Percentiles rank a stretch among this genome's conserved stretches.
Evolutionary conservation across 2,888 invertebrate species (phyloP).

Genomic region (Pachycephus smyrnensis): DNA sequence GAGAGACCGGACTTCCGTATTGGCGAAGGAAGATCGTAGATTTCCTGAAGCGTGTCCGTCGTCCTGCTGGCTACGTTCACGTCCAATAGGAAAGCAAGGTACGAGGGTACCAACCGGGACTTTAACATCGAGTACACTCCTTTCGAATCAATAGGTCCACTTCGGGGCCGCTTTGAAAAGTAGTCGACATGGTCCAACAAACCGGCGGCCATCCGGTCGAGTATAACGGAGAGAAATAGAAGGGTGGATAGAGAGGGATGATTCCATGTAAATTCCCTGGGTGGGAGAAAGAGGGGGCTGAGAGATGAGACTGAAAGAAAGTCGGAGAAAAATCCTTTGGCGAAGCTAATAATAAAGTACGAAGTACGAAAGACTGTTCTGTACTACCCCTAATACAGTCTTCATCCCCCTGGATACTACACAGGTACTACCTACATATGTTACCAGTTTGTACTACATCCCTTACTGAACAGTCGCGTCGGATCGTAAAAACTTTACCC

Average conservation of each 20-base stretch:
- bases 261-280: not conserved
- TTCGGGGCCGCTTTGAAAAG: conserved; percentile 43
- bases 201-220: conserved; percentile 15
- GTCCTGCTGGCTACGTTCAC: conserved; percentile 48
- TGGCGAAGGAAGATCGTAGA: conserved; percentile 46
- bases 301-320: not conserved
- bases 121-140: conserved; percentile 59
- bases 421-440: not conserved
- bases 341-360: not conserved
- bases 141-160: conserved; percentile 59
- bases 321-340: not conserved
- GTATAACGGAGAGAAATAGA: not conserved
- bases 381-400: not conserved
- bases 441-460: not conserved
- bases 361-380: not conserved
- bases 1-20: conserved; percentile 1
- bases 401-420: not conserved
- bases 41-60: conserved; percentile 51
- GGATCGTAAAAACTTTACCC: not conserved
- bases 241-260: not conserved
- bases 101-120: conserved; percentile 55
- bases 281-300: not conserved
- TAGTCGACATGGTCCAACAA: conserved; percentile 53
- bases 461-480: not conserved
- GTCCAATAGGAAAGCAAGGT: conserved; percentile 42